These are phyloP conservation scores for Eupithecia subumbrata DNA, from an alignment of 2,888 invertebrate species.

Conservation along the genomic window DNA sequence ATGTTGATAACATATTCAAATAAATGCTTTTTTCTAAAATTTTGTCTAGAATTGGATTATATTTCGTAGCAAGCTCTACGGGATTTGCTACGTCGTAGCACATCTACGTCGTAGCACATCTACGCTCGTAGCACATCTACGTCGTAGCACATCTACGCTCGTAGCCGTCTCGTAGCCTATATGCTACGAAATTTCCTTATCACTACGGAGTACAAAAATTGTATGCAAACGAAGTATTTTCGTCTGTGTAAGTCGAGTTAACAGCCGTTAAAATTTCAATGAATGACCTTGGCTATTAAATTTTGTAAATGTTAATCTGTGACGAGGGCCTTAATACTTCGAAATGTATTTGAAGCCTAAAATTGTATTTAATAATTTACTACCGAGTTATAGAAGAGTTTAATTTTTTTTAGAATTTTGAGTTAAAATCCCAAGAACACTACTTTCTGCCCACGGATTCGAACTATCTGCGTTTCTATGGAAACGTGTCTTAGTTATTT, in stretches of 20 bases:
- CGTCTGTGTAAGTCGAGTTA: slow-evolving; percentile 17
- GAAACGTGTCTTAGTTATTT: no score
- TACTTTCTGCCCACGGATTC: no score
- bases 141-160: background rate
- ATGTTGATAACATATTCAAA: background rate
- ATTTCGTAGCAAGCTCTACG: background rate
- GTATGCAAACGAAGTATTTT: slow-evolving; percentile 1
- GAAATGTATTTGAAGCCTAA: background rate
- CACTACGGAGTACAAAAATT: background rate
- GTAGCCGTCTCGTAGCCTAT: background rate
- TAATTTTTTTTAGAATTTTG: background rate
- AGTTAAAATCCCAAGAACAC: background rate
- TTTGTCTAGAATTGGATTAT: background rate
- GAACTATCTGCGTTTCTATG: no score
- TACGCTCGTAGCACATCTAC: background rate
- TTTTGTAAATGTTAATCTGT: slow-evolving; percentile 23
- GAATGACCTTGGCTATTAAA: slow-evolving; percentile 28
- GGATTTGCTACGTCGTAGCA: background rate
- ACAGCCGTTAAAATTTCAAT: slow-evolving; percentile 32
- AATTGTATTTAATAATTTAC: background rate
- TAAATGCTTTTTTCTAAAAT: background rate
- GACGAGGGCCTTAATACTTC: slow-evolving; percentile 1
- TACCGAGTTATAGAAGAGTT: background rate
- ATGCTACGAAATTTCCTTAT: background rate
- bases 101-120: background rate